Base-by-base conservation (phyloP, 2,888 invertebrate species). In the Erebia aethiops region DNA sequence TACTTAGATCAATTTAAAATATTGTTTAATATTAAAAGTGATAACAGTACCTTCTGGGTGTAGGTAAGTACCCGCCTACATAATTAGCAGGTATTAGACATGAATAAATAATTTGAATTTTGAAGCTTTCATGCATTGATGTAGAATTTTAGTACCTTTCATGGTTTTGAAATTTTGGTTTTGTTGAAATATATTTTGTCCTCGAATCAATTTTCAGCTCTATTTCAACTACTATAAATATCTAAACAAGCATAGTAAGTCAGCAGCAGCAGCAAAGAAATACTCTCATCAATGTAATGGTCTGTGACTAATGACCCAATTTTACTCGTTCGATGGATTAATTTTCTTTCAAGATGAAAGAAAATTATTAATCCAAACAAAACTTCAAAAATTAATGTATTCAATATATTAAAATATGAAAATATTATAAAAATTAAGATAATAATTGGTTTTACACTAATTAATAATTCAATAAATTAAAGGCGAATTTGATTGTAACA, bases 231-330 rank as follows among this genome's bases (percentile, higher is more conserved):
- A 46, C 13, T 4, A 18, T 16, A 52, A 16, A 16, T 14, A 16
- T 54, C 1, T 49, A n/a, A 49, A 9, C 10, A 16, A 3, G 16
- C 9, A 9, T 52, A n/a, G 16, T 52, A 52, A n/a, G 18, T 18
- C 16, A 52, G 16, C 7, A 46, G 46, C n/a, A 46, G 46, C n/a
- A 18, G 18, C 54, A 54, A 67, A 35, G 61, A 67, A 57, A 70
- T 18, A 49, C 56, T 43, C 14, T 35, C 69, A 58, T 65, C 57
- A 65, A 66, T 52, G 61, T 41, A 70, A 61, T 66, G 61, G 57
- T 8, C 63, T 60, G 61, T 70, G 66, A 66, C 66, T 70, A 66
- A 66, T 61, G 60, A 70, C 61, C 61, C 18, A 61, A 43, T 61
- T 61, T 61, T 46, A 60, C 70, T 66, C 26, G 46, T 58, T 1